phyloP scores from a whole-genome alignment of 2,888 invertebrate genomes.

The Heliothis peltigera region DNA sequence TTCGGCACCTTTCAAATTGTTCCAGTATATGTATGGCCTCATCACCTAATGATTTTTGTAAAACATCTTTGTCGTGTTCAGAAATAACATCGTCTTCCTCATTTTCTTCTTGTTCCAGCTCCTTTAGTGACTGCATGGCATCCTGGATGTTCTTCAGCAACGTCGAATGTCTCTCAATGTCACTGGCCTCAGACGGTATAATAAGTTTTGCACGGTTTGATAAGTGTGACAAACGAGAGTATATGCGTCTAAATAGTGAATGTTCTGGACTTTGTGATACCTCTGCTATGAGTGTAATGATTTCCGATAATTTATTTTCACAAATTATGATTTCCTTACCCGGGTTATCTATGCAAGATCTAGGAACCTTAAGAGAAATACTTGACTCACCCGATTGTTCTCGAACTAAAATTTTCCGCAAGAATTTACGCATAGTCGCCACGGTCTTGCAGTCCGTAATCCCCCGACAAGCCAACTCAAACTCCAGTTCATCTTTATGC shows the following conservation, averaged over 20 bases:
- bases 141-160: constrained; percentile 5
- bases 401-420: constrained; percentile 13
- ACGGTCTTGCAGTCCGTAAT: constrained; percentile 5
- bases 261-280: constrained; percentile 5
- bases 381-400: constrained; percentile 5
- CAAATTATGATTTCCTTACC: constrained; percentile 3
- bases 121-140: constrained; percentile 1
- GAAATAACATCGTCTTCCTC: constrained; percentile 2
- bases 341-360: constrained; percentile 8
- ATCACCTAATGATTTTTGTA: constrained; percentile 14
- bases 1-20: constrained; percentile 5
- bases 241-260: constrained; percentile 8
- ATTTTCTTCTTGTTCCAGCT: constrained; percentile 4
- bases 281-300: constrained; percentile 5
- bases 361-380: constrained; percentile 6
- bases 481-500: constrained; percentile 7
- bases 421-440: constrained; percentile 12
- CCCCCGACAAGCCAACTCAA: constrained; percentile 13
- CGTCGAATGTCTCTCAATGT: constrained; percentile 2
- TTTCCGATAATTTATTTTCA: constrained; percentile 9
- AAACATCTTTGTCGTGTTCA: constrained; percentile 6
- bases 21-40: constrained; percentile 11
- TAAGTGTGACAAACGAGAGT: constrained; percentile 5
- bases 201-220: constrained; percentile 3
- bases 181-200: neutral